Conservation (phyloP, 2,888 invertebrate genomes). For the Agrochola circellaris region DNA sequence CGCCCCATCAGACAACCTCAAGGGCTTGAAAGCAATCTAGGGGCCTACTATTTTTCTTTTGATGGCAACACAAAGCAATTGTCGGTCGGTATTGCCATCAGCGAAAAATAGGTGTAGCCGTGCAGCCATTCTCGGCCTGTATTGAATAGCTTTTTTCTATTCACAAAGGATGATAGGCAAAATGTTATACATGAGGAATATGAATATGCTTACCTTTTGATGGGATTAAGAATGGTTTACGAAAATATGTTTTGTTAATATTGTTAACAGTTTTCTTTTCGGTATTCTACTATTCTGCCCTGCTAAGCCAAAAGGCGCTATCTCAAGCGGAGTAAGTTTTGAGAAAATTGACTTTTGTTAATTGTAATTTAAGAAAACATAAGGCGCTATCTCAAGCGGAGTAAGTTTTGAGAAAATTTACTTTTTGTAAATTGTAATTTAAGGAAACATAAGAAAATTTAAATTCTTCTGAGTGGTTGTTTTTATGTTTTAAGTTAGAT, state of each 20-base stretch:
- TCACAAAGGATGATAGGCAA: slow-evolving; percentile 66
- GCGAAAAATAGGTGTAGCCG: slow-evolving; percentile 77
- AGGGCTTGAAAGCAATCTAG: slow-evolving; percentile 85
- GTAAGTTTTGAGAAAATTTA: too few species aligned
- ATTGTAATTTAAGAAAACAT: too few species aligned
- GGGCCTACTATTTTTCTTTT: slow-evolving; percentile 82
- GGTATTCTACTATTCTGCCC: neutral
- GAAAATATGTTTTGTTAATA: neutral
- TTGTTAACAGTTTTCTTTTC: neutral
- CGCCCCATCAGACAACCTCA: slow-evolving; percentile 81
- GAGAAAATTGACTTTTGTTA: too few species aligned
- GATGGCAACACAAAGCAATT: slow-evolving; percentile 84
- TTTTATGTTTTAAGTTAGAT: too few species aligned
- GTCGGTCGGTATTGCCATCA: slow-evolving; percentile 82
- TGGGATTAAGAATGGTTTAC: slow-evolving; percentile 18
- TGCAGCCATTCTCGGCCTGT: slow-evolving; percentile 72
- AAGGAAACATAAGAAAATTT: too few species aligned
- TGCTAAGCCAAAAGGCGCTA: too few species aligned
- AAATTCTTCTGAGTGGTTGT: too few species aligned
- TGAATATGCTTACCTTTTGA: slow-evolving; percentile 42
- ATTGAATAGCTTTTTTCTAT: slow-evolving; percentile 74
- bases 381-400: too few species aligned
- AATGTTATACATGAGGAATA: slow-evolving; percentile 48
- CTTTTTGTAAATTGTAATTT: too few species aligned
- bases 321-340: too few species aligned